Evolutionary conservation across 2,113 vertebrate species (phyloP).

Genomic region (Phaethornis superciliosus): DNA sequence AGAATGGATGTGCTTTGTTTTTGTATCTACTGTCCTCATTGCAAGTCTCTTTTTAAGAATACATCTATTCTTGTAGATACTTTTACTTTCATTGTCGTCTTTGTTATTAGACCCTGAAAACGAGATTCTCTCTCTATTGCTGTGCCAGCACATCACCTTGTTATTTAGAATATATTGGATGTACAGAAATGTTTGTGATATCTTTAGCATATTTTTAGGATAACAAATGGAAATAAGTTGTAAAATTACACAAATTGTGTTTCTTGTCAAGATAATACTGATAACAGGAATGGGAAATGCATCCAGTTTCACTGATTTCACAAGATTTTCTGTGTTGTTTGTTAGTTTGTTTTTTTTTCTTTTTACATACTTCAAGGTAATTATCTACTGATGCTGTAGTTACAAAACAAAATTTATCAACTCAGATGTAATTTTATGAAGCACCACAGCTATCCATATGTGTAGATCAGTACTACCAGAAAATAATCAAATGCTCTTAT

Average conservation of each 20-base stretch:
- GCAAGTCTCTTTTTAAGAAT: neutral
- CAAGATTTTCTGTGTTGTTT: neutral
- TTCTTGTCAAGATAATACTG: neutral
- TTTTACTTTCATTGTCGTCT: conserved; percentile 16
- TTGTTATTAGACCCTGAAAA: conserved; percentile 29
- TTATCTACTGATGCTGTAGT: neutral
- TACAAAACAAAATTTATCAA: neutral
- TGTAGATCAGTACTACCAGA: neutral
- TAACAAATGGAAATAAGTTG: conserved; percentile 11
- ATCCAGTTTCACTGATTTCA: neutral
- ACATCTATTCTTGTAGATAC: conserved; percentile 16
- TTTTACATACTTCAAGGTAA: neutral
- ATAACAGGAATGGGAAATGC: neutral
- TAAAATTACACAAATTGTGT: neutral
- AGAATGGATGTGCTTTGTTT: conserved; percentile 21
- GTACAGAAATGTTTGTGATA: neutral
- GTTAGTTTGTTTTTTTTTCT: too few species aligned
- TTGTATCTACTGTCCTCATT: neutral
- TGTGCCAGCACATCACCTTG: neutral
- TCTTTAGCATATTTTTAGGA: neutral
- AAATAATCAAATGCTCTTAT: neutral
- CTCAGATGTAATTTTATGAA: neutral
- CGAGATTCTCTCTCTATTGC: neutral
- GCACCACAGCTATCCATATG: neutral
- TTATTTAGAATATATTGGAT: neutral